Percentiles rank a stretch among this genome's conserved stretches.
These are phyloP conservation scores for Noturus placidus DNA, from an alignment of 2,113 vertebrate species.

Conservation along the genomic window DNA sequence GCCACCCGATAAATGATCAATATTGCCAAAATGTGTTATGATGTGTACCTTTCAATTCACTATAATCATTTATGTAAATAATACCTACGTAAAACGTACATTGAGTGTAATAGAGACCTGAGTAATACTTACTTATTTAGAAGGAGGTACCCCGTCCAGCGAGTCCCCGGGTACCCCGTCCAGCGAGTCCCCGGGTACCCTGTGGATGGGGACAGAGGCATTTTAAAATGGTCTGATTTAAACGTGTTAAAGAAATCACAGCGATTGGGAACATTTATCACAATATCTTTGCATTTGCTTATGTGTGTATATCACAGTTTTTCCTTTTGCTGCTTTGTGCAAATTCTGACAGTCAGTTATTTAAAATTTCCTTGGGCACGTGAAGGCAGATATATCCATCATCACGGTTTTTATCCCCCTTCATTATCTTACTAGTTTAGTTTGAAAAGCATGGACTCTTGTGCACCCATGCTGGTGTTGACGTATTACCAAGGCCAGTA, in stretches of 20 bases:
- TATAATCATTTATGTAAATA: neutral
- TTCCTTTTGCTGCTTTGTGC: neutral
- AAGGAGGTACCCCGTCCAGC: neutral
- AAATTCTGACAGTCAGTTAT: neutral
- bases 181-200: too few relatives aligned
- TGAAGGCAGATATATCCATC: neutral
- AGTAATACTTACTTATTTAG: neutral
- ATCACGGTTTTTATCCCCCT: neutral
- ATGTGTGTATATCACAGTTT: neutral
- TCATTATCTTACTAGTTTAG: neutral
- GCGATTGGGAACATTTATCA: neutral
- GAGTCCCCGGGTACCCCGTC: neutral
- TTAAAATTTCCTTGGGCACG: neutral
- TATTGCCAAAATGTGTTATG: neutral
- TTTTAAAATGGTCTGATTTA: neutral
- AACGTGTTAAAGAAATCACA: neutral
- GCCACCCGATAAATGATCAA: too few relatives aligned
- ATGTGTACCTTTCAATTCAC: too few relatives aligned
- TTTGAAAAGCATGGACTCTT: neutral
- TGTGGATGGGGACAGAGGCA: neutral
- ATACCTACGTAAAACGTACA: neutral
- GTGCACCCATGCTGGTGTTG: neutral
- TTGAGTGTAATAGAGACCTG: neutral
- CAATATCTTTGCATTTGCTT: neutral
- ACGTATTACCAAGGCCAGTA: constrained; percentile 8